Percentiles rank a stretch among this genome's conserved stretches.
These are phyloP conservation scores for Nasonia oneida DNA, from an alignment of 2,888 invertebrate genomes.

Conservation along the genomic window DNA sequence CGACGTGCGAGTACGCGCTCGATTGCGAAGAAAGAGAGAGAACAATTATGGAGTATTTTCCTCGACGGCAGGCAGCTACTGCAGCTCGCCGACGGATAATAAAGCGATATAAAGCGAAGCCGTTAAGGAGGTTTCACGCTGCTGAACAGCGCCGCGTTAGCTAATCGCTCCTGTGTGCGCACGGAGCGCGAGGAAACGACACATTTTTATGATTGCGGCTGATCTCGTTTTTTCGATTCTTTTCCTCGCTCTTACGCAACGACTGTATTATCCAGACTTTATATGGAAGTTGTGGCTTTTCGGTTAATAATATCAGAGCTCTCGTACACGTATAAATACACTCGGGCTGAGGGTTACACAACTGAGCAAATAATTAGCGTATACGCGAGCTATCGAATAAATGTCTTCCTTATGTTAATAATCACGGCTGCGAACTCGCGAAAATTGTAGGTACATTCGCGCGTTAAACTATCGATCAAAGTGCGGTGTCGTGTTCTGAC, in stretches of 20 bases:
- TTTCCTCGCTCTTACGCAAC: no score
- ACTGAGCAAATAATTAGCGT: slow-evolving; percentile 8
- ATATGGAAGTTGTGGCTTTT: not conserved
- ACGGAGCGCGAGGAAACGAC: not conserved
- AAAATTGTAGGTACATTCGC: no score
- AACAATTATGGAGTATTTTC: slow-evolving; percentile 42
- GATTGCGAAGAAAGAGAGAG: not conserved
- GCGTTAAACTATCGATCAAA: no score
- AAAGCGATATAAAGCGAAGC: slow-evolving; percentile 36
- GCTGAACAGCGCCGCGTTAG: slow-evolving; percentile 25
- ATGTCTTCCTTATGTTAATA: no score
- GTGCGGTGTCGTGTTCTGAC: no score
- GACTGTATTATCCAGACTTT: no score
- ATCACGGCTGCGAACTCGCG: no score
- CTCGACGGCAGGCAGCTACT: not conserved
- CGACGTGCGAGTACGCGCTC: not conserved
- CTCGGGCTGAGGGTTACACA: not conserved
- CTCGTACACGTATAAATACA: not conserved
- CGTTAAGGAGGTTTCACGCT: slow-evolving; percentile 42
- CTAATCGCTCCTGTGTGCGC: slow-evolving; percentile 25
- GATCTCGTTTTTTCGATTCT: no score
- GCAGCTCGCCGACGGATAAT: not conserved
- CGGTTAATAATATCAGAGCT: not conserved
- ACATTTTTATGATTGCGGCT: not conserved
- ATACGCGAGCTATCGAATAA: not conserved